Percentiles rank a stretch among this genome's conserved stretches.
Conservation (phyloP, 2,888 invertebrate species). For the Yponomeuta sedellus region DNA sequence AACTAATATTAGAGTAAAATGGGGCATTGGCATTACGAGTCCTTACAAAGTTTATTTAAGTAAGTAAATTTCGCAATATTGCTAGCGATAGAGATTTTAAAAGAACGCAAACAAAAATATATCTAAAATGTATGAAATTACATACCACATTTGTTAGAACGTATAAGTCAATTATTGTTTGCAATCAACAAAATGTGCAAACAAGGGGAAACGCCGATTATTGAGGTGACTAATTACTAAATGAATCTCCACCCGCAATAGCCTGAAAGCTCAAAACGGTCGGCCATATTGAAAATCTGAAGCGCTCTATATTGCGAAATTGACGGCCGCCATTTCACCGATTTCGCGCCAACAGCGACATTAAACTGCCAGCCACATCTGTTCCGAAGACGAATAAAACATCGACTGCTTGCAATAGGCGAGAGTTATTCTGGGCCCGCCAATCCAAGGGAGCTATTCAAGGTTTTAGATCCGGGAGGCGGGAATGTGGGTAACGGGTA, state of each 20-base stretch:
- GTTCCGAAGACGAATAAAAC: conserved; percentile 7
- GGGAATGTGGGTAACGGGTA: conserved; percentile 27
- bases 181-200: no score
- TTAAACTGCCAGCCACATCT: not conserved
- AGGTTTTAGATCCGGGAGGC: conserved; percentile 50
- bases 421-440: conserved; percentile 46
- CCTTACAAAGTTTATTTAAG: no score
- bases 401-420: conserved; percentile 36
- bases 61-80: no score
- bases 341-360: not conserved
- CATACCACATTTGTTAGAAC: no score
- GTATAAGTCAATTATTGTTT: no score
- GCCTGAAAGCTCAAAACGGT: not conserved
- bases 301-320: not conserved
- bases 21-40: no score
- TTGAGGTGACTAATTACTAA: not conserved
- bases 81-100: no score
- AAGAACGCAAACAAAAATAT: no score
- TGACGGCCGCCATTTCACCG: not conserved
- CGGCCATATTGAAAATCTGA: not conserved
- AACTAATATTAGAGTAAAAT: no score
- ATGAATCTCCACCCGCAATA: not conserved
- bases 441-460: conserved; percentile 56
- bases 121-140: no score
- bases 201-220: no score